phyloP scores from a whole-genome alignment of 1,140 invertebrate species.

The Heliconius eleuchia region DNA sequence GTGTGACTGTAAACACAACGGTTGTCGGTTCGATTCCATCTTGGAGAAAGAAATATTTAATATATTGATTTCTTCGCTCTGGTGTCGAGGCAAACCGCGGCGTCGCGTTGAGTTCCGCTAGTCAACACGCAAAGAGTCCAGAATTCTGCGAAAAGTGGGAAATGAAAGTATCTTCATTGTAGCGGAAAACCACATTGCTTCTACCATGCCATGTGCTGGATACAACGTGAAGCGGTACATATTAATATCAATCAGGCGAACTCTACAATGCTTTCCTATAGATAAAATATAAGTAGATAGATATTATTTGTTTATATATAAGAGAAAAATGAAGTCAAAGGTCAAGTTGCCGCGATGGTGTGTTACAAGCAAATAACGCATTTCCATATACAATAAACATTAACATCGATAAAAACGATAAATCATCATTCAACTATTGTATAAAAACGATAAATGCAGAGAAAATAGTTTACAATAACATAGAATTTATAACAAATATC shows the following conservation, averaged over 20 bases:
- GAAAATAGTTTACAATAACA: background rate
- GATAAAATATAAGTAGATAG: background rate
- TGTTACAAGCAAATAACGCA: conserved; percentile 6
- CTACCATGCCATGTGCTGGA: too few species aligned
- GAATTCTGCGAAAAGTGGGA: too few species aligned
- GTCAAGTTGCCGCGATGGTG: conserved; percentile 6
- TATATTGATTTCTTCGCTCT: too few species aligned
- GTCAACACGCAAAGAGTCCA: too few species aligned
- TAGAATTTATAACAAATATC: background rate
- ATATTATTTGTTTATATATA: background rate
- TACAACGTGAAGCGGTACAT: background rate
- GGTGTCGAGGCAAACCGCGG: too few species aligned
- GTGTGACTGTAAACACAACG: too few species aligned
- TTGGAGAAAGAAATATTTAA: too few species aligned
- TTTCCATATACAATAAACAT: conserved; percentile 10
- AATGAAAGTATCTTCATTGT: too few species aligned
- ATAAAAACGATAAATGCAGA: background rate
- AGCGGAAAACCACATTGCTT: too few species aligned
- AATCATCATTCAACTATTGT: background rate
- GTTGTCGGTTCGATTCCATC: too few species aligned
- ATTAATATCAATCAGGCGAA: background rate
- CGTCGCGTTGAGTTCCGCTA: too few species aligned
- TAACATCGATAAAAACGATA: background rate
- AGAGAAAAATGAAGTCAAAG: conserved; percentile 7
- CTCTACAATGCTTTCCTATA: background rate